A percentile compares a stretch with the other conserved stretches of the same genome.
Conservation (phyloP, 2,888 invertebrate species). For the Aspidiotus destructor region DNA sequence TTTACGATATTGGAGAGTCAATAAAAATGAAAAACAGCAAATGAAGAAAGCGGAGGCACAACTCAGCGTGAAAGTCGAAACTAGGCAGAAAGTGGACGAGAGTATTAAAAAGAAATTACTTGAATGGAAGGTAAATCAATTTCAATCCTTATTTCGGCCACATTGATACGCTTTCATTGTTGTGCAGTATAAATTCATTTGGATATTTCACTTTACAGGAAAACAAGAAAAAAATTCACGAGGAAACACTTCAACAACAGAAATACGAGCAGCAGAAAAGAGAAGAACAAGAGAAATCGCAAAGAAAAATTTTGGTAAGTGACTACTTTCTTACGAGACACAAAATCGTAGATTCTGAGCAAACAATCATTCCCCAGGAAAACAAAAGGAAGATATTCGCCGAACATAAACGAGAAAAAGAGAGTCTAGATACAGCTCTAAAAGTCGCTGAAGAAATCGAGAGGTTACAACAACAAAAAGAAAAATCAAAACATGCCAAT, state of each 20-base stretch:
- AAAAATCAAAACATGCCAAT: constrained; percentile 9
- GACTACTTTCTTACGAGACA: neutral
- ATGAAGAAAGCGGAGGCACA: neutral
- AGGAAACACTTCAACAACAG: neutral
- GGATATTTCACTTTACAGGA: neutral
- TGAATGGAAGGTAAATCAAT: constrained; percentile 24
- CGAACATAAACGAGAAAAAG: constrained; percentile 17
- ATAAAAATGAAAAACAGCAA: constrained; percentile 8
- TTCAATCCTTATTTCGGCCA: neutral
- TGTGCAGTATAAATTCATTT: neutral
- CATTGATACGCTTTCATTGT: neutral
- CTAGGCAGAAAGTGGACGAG: neutral
- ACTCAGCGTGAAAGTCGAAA: neutral
- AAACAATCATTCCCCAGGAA: neutral
- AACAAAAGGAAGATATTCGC: constrained; percentile 6
- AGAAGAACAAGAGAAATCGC: too few species aligned
- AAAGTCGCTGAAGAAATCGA: constrained; percentile 11
- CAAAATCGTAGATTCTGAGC: neutral
- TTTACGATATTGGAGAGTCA: constrained; percentile 15
- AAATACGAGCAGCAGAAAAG: neutral
- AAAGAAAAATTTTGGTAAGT: neutral
- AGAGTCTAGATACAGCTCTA: constrained; percentile 7
- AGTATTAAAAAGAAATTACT: constrained; percentile 16
- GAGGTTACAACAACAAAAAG: constrained; percentile 1
- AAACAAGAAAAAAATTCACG: neutral